Percentiles rank a stretch among this genome's conserved stretches.
Evolutionary conservation across 1,140 invertebrate genomes (phyloP).

Genomic region (Lepeophtheirus salmonis): DNA sequence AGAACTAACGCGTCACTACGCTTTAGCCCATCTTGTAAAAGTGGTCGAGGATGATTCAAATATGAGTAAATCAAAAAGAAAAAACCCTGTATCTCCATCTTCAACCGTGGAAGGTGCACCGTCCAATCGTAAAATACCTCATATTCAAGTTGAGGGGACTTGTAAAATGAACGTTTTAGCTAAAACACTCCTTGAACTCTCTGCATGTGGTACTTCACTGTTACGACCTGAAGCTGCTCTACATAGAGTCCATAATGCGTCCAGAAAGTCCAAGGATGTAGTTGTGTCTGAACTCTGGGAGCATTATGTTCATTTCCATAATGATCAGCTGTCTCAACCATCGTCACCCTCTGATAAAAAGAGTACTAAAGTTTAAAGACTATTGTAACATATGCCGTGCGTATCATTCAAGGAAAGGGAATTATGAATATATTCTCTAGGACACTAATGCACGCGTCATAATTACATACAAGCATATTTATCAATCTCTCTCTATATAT

Average conservation of each 20-base stretch:
- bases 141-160: neutral
- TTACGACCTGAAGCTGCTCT: neutral
- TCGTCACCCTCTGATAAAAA: no score
- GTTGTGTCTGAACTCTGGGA: neutral
- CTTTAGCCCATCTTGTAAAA: neutral
- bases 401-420: no score
- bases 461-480: no score
- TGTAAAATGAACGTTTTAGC: neutral
- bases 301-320: neutral
- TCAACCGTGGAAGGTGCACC: no score
- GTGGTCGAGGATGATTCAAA: neutral
- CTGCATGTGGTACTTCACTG: neutral
- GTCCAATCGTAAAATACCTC: neutral
- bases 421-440: no score
- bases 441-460: no score
- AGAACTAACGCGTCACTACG: neutral
- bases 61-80: neutral
- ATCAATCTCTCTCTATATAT: no score
- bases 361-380: no score
- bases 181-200: neutral
- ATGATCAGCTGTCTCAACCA: no score
- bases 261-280: neutral
- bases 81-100: no score
- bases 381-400: no score
- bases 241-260: neutral